phyloP scores from a whole-genome alignment of 2,113 vertebrate genomes.

The Rhynchomys soricoides region DNA sequence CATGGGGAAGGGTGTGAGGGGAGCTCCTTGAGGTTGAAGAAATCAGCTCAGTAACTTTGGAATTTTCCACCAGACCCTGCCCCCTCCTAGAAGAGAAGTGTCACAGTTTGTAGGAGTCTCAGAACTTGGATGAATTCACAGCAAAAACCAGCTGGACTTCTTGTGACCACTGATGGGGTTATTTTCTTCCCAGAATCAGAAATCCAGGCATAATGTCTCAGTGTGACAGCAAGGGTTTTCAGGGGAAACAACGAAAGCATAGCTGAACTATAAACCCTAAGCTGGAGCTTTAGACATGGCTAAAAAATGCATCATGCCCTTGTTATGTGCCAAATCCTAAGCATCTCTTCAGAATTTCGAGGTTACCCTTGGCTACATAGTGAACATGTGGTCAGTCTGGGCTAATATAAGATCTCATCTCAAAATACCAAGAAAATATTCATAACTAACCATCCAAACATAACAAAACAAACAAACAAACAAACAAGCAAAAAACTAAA shows the following conservation, averaged over 20 bases:
- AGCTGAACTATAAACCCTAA: not conserved
- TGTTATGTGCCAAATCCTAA: not conserved
- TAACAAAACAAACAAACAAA: not conserved
- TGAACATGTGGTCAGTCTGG: not conserved
- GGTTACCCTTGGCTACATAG: not conserved
- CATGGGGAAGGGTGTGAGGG: not conserved
- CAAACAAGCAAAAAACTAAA: too few relatives aligned
- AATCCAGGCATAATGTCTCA: conserved; percentile 11
- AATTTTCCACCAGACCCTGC: too few relatives aligned
- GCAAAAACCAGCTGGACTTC: not conserved
- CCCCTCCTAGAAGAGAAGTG: too few relatives aligned
- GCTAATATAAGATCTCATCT: not conserved
- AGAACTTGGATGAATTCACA: not conserved
- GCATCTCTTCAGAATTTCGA: not conserved
- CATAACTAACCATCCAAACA: not conserved
- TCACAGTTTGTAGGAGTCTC: too few relatives aligned
- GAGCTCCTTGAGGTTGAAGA: not conserved
- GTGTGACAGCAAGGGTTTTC: not conserved
- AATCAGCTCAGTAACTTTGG: too few relatives aligned
- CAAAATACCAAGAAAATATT: not conserved
- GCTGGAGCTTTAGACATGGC: not conserved
- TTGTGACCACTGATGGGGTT: not conserved
- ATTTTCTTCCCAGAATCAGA: not conserved
- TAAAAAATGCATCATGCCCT: not conserved
- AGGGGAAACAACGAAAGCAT: not conserved